Percentiles rank a stretch among this genome's conserved stretches.
phyloP scores from a whole-genome alignment of 2,888 invertebrate genomes.

The Lochmaea capreae region DNA sequence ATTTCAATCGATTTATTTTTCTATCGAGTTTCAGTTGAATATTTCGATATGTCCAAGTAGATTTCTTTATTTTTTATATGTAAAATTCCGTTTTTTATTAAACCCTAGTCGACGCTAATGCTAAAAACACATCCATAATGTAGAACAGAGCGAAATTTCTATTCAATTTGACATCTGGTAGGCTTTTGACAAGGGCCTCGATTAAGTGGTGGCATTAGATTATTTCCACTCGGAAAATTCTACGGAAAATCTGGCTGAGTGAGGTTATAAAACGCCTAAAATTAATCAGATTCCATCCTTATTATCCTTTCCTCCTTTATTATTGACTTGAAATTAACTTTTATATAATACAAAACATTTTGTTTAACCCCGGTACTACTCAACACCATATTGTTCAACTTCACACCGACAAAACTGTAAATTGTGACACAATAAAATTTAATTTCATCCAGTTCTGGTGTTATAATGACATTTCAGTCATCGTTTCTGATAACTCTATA shows the following conservation, averaged over 20 bases:
- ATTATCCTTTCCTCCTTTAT: conserved; percentile 1
- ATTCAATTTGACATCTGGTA: conserved; percentile 30
- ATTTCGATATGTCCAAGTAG: too few species aligned
- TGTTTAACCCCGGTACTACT: neutral
- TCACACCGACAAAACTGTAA: neutral
- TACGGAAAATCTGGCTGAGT: conserved; percentile 1
- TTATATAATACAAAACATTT: neutral
- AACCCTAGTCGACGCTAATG: neutral
- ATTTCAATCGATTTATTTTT: neutral
- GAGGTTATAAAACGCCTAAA: neutral
- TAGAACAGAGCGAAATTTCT: conserved; percentile 19
- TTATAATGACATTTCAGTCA: conserved; percentile 12
- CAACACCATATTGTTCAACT: neutral
- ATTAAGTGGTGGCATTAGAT: conserved; percentile 11
- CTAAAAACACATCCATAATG: neutral
- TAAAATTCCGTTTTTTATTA: neutral
- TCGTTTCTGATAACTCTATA: conserved; percentile 5
- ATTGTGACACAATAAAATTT: neutral
- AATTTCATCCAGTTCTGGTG: neutral
- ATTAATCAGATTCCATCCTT: conserved; percentile 11
- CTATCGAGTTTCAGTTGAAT: too few species aligned
- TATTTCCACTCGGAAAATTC: conserved; percentile 5
- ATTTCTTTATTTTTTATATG: too few species aligned
- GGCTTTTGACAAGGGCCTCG: conserved; percentile 24
- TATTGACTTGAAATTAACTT: neutral